Percentiles rank a stretch among this genome's conserved stretches.
phyloP scores from a whole-genome alignment of 2,888 invertebrate genomes.

The Pemphredon lugubris region DNA sequence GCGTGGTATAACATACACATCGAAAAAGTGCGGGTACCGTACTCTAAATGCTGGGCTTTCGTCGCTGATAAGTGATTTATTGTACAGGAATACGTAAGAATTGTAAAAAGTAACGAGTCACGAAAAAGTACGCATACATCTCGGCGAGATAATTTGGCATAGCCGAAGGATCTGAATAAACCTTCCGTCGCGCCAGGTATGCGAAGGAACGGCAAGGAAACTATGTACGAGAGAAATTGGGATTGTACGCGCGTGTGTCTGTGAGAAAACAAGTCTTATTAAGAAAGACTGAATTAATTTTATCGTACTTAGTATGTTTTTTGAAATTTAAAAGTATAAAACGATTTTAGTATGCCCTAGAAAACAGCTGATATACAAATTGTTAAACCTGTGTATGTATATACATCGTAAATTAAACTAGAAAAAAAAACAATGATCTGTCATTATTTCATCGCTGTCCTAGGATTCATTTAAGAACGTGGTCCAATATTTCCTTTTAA shows the following conservation, averaged over 20 bases:
- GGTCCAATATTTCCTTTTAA: too few species aligned
- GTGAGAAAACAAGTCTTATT: slow-evolving; percentile 33
- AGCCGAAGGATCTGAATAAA: too few species aligned
- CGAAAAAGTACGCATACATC: not conserved
- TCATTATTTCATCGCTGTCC: too few species aligned
- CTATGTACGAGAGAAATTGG: slow-evolving; percentile 4
- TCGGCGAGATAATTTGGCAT: too few species aligned
- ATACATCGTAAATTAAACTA: slow-evolving; percentile 39
- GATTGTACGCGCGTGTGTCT: not conserved
- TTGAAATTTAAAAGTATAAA: slow-evolving; percentile 17
- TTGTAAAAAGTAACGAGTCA: not conserved
- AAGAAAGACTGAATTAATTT: slow-evolving; percentile 74
- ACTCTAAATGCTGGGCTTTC: not conserved
- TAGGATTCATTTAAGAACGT: too few species aligned
- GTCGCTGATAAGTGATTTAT: not conserved
- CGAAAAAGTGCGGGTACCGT: too few species aligned
- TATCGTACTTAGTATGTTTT: slow-evolving; percentile 67
- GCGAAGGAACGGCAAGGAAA: too few species aligned
- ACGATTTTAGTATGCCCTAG: slow-evolving; percentile 17
- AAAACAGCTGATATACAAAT: slow-evolving; percentile 34
- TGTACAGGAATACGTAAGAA: slow-evolving; percentile 5
- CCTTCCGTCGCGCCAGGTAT: too few species aligned
- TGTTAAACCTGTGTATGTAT: slow-evolving; percentile 39
- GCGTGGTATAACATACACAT: too few species aligned
- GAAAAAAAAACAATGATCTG: slow-evolving; percentile 34